phyloP scores from a whole-genome alignment of 1,140 invertebrate species.

The Aphis gossypii region DNA sequence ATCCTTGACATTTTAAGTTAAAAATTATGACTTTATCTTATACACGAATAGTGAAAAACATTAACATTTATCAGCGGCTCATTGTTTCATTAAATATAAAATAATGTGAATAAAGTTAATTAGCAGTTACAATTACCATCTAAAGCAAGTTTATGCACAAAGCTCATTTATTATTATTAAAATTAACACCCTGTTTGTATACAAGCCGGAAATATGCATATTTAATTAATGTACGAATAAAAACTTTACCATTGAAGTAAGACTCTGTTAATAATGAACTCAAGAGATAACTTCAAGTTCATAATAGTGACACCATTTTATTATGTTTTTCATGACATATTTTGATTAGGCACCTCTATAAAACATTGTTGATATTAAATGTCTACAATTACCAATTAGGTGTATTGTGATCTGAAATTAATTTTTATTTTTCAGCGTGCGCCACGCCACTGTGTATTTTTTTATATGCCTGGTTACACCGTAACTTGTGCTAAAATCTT shows the following conservation, averaged over 20 bases:
- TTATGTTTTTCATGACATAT: neutral
- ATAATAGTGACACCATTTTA: neutral
- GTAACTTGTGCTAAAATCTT: no score
- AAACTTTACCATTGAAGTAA: conserved; percentile 22
- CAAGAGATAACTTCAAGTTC: neutral
- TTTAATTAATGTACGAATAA: conserved; percentile 21
- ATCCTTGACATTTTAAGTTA: neutral
- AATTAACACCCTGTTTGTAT: conserved; percentile 24
- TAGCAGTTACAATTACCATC: conserved; percentile 27
- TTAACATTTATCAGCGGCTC: conserved; percentile 16
- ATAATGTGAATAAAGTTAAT: conserved; percentile 44
- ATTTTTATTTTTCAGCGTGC: no score
- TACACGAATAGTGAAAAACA: neutral
- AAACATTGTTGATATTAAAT: neutral
- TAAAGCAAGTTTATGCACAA: neutral
- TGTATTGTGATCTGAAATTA: neutral
- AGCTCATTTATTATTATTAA: conserved; percentile 39
- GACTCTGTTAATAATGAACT: neutral
- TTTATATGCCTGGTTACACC: no score
- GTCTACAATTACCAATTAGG: neutral
- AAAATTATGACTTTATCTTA: conserved; percentile 6
- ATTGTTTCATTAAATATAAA: conserved; percentile 35
- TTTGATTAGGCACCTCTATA: neutral
- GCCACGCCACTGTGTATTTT: no score
- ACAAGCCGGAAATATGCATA: neutral